phyloP scores from a whole-genome alignment of 1,140 invertebrate species.

The Eupeodes corollae region DNA sequence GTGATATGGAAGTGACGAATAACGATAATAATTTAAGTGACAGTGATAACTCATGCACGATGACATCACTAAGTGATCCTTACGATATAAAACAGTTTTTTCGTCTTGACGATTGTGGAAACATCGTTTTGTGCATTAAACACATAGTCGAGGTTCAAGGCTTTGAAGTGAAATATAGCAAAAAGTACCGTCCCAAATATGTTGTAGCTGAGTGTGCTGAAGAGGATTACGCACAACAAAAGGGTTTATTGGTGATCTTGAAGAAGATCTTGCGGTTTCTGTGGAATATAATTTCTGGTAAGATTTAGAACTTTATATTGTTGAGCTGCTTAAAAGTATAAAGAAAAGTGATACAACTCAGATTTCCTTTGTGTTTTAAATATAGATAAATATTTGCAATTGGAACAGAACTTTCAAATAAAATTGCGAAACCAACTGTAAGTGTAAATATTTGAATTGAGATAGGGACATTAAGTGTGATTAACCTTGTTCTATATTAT shows the following conservation, averaged over 20 bases:
- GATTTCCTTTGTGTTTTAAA: too few species aligned
- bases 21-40: background rate
- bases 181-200: conserved; percentile 22
- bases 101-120: conserved; percentile 32
- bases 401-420: too few species aligned
- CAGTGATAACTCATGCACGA: background rate
- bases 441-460: too few species aligned
- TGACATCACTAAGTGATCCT: conserved; percentile 14
- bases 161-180: conserved; percentile 16
- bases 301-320: conserved; percentile 6
- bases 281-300: conserved; percentile 20
- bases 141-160: conserved; percentile 30
- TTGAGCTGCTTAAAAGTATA: background rate
- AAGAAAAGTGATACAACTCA: too few species aligned
- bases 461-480: too few species aligned
- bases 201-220: conserved; percentile 25
- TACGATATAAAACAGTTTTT: conserved; percentile 36
- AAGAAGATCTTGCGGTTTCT: conserved; percentile 13
- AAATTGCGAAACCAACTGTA: too few species aligned
- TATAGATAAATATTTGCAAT: too few species aligned
- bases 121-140: conserved; percentile 30
- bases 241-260: conserved; percentile 14
- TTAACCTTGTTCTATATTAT: too few species aligned
- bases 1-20: background rate
- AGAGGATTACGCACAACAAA: conserved; percentile 12